Evolutionary conservation across 1,140 invertebrate genomes (phyloP), one percentile per base, ranked within the genome.

Genomic region (Euschistus heros): DNA sequence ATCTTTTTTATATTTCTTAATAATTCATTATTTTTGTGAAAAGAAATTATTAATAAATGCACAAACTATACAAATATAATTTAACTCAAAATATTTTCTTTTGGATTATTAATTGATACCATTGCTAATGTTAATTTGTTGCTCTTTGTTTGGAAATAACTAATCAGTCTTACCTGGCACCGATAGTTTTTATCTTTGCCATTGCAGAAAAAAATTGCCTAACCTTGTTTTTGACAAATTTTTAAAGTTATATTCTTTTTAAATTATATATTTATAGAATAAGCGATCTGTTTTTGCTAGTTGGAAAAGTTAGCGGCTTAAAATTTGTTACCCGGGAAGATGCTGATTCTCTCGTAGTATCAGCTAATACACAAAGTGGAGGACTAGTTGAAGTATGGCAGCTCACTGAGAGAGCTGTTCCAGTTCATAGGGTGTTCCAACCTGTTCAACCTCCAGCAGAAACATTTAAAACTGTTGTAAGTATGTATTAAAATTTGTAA

Each of bases 331-430:
- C 87, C 14, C 79, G 84, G 20, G 91, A 92, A 72, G 87, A 87
- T 72, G 84, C 86, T 5, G 91, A 94, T 77, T 87, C 88, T 1
- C 75, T 92, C 14, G 82, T 91, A 52, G 83, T 92, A 10, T 81
- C 83, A 47, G 85, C 84, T 47, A 85, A 80, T 62, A 80, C 79
- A 8, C 55, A 63, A 46, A 79, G 76, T 30, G 79, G 81, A 17
- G 85, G 86, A 71, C 82, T 85, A 54, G 78, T 94, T 17, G 88
- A 94, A 74, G 80, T 94, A 7, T 96, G 92, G 92, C 89, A 92
- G 71, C 76, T 94, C 7, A 80, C 85, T 7, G 89, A 93, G 71
- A 86, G 91, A 55, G 79, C 85, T 6, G 81, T 91, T 65, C 82
- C 82, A 0, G 81, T 94, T 0, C 89, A 94, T 74, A 87, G 89